A percentile compares a stretch with the other conserved stretches of the same genome.
phyloP scores from a whole-genome alignment of 2,113 vertebrate species.

The Lagopus leucura region DNA sequence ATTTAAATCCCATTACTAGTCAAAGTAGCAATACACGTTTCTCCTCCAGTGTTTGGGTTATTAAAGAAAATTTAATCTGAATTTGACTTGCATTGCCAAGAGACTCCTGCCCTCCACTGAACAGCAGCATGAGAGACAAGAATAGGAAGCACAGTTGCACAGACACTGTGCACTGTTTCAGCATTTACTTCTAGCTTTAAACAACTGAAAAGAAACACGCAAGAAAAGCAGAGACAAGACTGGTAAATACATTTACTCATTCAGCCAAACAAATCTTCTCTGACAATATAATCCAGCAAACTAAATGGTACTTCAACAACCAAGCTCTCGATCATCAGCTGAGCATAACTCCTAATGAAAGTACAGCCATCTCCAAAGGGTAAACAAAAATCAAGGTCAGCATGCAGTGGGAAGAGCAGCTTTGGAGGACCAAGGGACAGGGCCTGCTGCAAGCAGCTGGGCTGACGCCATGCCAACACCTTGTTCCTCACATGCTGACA shows the following conservation, averaged over 20 bases:
- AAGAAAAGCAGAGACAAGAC: background rate
- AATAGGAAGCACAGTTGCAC: background rate
- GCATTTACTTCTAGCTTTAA: background rate
- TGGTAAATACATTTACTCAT: background rate
- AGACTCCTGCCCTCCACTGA: background rate
- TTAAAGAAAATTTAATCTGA: background rate
- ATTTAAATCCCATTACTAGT: background rate
- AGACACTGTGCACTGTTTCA: background rate
- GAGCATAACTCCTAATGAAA: background rate
- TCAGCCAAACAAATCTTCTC: constrained; percentile 7
- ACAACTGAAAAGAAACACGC: background rate
- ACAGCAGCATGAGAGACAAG: background rate
- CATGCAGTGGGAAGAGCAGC: background rate
- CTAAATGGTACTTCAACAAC: background rate
- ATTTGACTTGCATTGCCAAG: background rate
- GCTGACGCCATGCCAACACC: background rate
- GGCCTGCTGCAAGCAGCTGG: background rate
- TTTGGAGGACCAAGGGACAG: background rate
- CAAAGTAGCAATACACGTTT: background rate
- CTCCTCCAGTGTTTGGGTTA: background rate
- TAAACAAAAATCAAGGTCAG: constrained; percentile 49
- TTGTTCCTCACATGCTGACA: background rate
- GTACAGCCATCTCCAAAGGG: background rate
- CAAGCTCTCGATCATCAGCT: background rate
- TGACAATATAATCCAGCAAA: constrained; percentile 27